Evolutionary conservation across 1,140 invertebrate genomes (phyloP), one percentile per base, ranked within the genome.

Genomic region (Drosophila grimshawi): DNA sequence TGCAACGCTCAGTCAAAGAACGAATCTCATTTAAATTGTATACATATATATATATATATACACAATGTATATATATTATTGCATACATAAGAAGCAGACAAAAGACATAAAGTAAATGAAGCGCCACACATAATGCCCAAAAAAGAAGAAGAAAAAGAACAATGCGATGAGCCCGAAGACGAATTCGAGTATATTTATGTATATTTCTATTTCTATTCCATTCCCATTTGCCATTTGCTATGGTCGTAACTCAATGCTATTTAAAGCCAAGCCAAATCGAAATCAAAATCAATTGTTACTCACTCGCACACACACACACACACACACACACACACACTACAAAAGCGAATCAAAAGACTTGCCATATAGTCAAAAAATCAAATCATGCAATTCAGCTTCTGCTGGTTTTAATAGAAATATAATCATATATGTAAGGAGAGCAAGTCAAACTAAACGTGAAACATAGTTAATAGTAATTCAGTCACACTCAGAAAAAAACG

Each of bases 91-190:
- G 63, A 62, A 80, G 76, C 82, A 86, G 82, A 86, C 82, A 86
- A 86, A 88, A 80, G 80, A 77, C 77, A 86, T 86, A 83, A 86
- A 86, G 76, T 88, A 86, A 86, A 86, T 86, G 83, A 86, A 86
- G 76, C 80, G 82, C 83, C 83, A 57, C 83, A 79, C 71, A 70
- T 82, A 76, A 80, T 70, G 68, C 65, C 63, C 39, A 11, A 51
- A 43, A 43, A 43, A 37, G 55, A 55, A 37, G 52, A 52, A 65
- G 4, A 30, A 30, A 11, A 35, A 64, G 30, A 56, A 68, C 57
- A 19, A 39, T 37, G 45, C 7, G 51, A 45, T 27, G 57, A 61
- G 61, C 37, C 32, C n/a, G 46, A 29, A 53, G 53, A 64, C 56
- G 63, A 74, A 55, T 65, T 56, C 32, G 51, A 33, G 49, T 62